Conservation (phyloP, 1,140 invertebrate species). For the Aphaenogaster ashmeadi region DNA sequence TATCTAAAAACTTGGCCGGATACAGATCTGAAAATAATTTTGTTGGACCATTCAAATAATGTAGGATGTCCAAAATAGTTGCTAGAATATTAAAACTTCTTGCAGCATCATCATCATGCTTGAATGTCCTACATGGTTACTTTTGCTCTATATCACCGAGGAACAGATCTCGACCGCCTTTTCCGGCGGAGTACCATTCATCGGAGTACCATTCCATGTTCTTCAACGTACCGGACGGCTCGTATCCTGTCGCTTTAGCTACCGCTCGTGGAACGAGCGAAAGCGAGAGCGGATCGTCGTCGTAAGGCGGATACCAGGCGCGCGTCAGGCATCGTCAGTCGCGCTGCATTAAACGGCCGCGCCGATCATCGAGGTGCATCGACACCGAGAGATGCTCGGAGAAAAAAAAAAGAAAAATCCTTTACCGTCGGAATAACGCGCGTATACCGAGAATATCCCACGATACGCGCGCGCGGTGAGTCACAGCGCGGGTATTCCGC, state of each 20-base stretch:
- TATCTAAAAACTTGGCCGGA: no score
- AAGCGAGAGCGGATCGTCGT: conserved; percentile 36
- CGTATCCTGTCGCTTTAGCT: conserved; percentile 13
- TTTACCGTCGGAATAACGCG: conserved; percentile 37
- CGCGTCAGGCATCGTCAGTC: conserved; percentile 31
- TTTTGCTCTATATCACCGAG: not conserved
- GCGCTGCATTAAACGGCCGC: conserved; percentile 35
- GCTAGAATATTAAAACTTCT: no score
- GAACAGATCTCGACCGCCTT: conserved; percentile 13
- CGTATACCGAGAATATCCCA: conserved; percentile 53
- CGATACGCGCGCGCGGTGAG: conserved; percentile 61
- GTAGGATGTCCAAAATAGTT: no score
- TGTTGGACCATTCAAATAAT: no score
- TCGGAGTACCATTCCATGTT: conserved; percentile 46
- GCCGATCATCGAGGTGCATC: conserved; percentile 47
- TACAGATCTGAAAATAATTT: no score
- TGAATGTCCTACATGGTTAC: no score
- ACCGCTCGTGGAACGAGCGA: not conserved
- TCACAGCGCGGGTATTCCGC: conserved; percentile 52
- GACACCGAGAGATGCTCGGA: conserved; percentile 30
- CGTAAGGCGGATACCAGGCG: not conserved
- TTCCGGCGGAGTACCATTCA: not conserved
- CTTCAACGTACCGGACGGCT: not conserved
- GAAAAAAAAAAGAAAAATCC: not conserved
- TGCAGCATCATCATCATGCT: no score